Evolutionary conservation across 2,888 invertebrate species (phyloP).

Genomic region (Capitulum mitella): DNA sequence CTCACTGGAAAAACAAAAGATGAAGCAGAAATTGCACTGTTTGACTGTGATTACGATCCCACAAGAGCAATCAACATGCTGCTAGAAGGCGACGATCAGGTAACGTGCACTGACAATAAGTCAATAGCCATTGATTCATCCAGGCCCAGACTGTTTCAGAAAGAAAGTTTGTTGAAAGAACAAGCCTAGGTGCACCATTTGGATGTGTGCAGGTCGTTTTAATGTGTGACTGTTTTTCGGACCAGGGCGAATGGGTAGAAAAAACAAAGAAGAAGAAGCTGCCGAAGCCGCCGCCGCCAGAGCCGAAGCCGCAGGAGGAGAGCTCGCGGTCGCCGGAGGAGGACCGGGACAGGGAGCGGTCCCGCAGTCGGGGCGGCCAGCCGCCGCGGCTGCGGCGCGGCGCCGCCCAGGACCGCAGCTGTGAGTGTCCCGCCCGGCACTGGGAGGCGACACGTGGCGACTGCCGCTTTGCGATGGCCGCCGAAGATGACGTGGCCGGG

Average conservation of each 20-base stretch:
- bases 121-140: too few relatives aligned
- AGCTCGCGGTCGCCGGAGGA: background rate
- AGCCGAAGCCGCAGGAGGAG: background rate
- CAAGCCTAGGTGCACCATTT: too few relatives aligned
- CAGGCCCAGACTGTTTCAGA: too few relatives aligned
- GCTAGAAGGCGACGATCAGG: constrained; percentile 63
- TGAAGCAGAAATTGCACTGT: constrained; percentile 83
- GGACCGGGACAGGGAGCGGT: background rate
- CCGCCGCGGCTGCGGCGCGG: constrained; percentile 3
- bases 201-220: too few relatives aligned
- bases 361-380: background rate
- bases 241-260: constrained; percentile 35
- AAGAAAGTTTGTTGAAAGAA: too few relatives aligned
- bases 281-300: constrained; percentile 27
- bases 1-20: constrained; percentile 83
- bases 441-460: too few relatives aligned
- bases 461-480: too few relatives aligned
- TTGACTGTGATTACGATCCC: constrained; percentile 85
- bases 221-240: too few relatives aligned
- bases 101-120: too few relatives aligned
- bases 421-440: too few relatives aligned
- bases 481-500: too few relatives aligned
- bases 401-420: constrained; percentile 14
- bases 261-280: constrained; percentile 36
- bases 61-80: constrained; percentile 73